Evolutionary conservation across 2,888 invertebrate species (phyloP).

Genomic region (Iphiclides podalirius): DNA sequence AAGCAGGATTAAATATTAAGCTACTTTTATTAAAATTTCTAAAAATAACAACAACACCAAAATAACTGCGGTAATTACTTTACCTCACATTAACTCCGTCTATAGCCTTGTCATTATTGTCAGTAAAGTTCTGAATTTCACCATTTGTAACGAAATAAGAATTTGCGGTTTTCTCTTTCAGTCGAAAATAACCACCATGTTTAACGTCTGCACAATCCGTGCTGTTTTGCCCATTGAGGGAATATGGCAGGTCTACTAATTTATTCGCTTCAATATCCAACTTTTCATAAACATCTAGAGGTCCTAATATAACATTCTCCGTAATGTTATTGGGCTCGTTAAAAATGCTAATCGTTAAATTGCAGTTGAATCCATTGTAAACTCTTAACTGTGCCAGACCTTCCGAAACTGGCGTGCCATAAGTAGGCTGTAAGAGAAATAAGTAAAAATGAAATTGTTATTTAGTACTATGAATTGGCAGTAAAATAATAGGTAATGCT

Average conservation of each 20-base stretch:
- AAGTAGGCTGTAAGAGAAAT: conserved; percentile 72
- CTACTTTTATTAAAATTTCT: too few species aligned
- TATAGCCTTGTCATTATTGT: conserved; percentile 67
- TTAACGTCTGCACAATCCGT: conserved; percentile 41
- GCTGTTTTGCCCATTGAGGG: conserved; percentile 45
- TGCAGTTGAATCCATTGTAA: conserved; percentile 84
- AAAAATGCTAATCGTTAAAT: conserved; percentile 54
- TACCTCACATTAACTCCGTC: conserved; percentile 63
- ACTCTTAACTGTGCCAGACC: conserved; percentile 84
- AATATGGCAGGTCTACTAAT: conserved; percentile 51
- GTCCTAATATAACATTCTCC: conserved; percentile 36
- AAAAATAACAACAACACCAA: too few species aligned
- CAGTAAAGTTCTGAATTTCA: conserved; percentile 53
- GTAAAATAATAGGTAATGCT: too few species aligned
- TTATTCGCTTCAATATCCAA: conserved; percentile 50
- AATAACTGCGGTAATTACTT: too few species aligned
- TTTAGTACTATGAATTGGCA: conserved; percentile 8
- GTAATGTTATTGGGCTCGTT: conserved; percentile 33
- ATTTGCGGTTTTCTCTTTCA: conserved; percentile 58
- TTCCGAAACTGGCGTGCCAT: conserved; percentile 77
- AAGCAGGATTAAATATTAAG: too few species aligned
- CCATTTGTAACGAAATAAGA: conserved; percentile 57
- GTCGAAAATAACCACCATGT: conserved; percentile 44
- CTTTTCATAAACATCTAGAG: conserved; percentile 65
- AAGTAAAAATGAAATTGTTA: too few species aligned